These are phyloP conservation scores for Drosophila mercatorum DNA, from an alignment of 2,888 invertebrate species.

Conservation along the genomic window DNA sequence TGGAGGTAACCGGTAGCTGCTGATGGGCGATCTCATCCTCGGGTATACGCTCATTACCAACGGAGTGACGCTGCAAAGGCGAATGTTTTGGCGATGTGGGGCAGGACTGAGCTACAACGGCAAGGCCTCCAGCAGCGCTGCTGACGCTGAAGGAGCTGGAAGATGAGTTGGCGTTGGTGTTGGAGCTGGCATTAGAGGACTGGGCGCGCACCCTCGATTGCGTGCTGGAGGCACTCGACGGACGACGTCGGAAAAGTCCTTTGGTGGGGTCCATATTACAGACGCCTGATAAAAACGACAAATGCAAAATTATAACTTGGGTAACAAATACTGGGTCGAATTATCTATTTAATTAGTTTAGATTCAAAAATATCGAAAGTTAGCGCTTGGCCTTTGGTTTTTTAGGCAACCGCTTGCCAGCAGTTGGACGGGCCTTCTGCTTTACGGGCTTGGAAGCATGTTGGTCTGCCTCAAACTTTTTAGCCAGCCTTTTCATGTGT, in stretches of 20 bases:
- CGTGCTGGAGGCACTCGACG: constrained; percentile 81
- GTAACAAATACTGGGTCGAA: background rate
- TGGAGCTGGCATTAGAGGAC: constrained; percentile 62
- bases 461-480: constrained; percentile 21
- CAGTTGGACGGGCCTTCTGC: background rate
- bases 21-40: constrained; percentile 81
- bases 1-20: constrained; percentile 67
- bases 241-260: constrained; percentile 84
- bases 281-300: constrained; percentile 72
- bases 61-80: constrained; percentile 81
- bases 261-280: constrained; percentile 84
- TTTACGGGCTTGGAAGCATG: background rate
- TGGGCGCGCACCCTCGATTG: constrained; percentile 82
- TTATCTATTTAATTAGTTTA: constrained; percentile 24
- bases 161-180: constrained; percentile 36
- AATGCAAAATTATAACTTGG: background rate
- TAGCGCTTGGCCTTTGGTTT: constrained; percentile 27
- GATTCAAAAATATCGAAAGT: constrained; percentile 1
- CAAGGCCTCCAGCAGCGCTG: constrained; percentile 39
- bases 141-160: constrained; percentile 55
- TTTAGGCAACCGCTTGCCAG: constrained; percentile 4
- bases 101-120: constrained; percentile 80
- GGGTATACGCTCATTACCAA: constrained; percentile 82
- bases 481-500: constrained; percentile 15
- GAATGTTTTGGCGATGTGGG: constrained; percentile 84